Evolutionary conservation across 2,797 vertebrate species (phyloP), one percentile per base, ranked within the genome.

Genomic region (Balearica regulorum): DNA sequence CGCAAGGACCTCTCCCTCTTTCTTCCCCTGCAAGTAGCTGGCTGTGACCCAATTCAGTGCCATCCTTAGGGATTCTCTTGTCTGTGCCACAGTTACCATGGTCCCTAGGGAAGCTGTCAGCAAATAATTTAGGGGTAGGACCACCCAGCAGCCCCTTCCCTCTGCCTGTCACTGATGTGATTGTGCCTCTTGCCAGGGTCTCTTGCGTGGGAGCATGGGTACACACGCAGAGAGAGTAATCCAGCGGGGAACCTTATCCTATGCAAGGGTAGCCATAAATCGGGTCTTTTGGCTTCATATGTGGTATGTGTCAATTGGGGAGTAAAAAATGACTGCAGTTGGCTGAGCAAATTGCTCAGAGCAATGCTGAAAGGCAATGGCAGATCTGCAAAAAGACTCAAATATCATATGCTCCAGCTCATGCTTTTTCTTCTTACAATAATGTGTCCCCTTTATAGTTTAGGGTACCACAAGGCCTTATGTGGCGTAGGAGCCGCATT

Each of bases 81-180:
- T 65, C 62, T 21, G 18, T 89, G 65, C 78, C 73, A 83, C 21
- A 84, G 93, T 95, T 93, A 83, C 86, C 53, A 92, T 96, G 83
- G 89, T 89, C 95, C 68, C 68, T 85, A 71, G 68, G 81, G 78
- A 85, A 95, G 86, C 60, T 71, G 83, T 31, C 46, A 80, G 81
- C 57, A 93, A 90, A 64, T 90, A 94, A 94, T 86, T 96, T 87
- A 95, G 83, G 44, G 20, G 9, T 66, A 71, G 44, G 94, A 96
- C 90, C 94, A 95, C 93, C 92, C 93, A 86, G 76, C 75, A 88
- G 55, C 46, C 58, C 43, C 83, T 86, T 96, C 82, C 76, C 70
- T 60, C 43, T 39, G 17, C 83, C 41, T 62, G 57, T 64, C 64
- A 41, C 60, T 80, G 89, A 66, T 22, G 5, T 29, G 37, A 58